Evolutionary conservation across 2,888 invertebrate genomes (phyloP).

Genomic region (Protodeltote pygarga): DNA sequence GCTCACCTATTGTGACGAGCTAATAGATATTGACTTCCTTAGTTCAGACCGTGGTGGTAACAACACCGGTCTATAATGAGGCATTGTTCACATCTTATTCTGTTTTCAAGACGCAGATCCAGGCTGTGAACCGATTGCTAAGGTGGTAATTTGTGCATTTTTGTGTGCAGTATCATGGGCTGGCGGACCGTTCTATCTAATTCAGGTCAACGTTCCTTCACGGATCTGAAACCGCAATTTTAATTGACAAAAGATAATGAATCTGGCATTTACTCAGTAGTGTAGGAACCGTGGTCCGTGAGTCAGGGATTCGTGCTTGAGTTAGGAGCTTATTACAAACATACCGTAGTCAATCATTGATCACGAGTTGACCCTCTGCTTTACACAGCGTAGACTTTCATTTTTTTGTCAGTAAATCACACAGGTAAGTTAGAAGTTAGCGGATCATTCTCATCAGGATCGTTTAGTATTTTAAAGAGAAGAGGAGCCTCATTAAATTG

Average conservation of each 20-base stretch:
- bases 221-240: slow-evolving; percentile 69
- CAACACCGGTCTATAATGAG: slow-evolving; percentile 77
- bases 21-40: slow-evolving; percentile 87
- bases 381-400: slow-evolving; percentile 19
- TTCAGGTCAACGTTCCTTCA: slow-evolving; percentile 69
- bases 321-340: slow-evolving; percentile 49
- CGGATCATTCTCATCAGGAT: slow-evolving; percentile 1
- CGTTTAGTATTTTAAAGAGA: background rate
- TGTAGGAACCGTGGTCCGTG: slow-evolving; percentile 48
- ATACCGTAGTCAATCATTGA: slow-evolving; percentile 66
- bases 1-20: slow-evolving; percentile 85
- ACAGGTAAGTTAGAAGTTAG: slow-evolving; percentile 23
- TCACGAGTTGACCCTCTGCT: slow-evolving; percentile 63
- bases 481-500: no score
- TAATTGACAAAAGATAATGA: slow-evolving; percentile 67
- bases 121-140: slow-evolving; percentile 64
- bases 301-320: slow-evolving; percentile 67
- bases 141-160: slow-evolving; percentile 51
- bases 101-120: slow-evolving; percentile 69
- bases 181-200: slow-evolving; percentile 49
- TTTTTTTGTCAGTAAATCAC: slow-evolving; percentile 43
- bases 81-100: slow-evolving; percentile 82
- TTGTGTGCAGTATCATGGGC: slow-evolving; percentile 41
- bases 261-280: slow-evolving; percentile 63
- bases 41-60: slow-evolving; percentile 74